Evolutionary conservation across 2,888 invertebrate genomes (phyloP), one percentile per base, ranked within the genome.

Genomic region (Atrina japonica): DNA sequence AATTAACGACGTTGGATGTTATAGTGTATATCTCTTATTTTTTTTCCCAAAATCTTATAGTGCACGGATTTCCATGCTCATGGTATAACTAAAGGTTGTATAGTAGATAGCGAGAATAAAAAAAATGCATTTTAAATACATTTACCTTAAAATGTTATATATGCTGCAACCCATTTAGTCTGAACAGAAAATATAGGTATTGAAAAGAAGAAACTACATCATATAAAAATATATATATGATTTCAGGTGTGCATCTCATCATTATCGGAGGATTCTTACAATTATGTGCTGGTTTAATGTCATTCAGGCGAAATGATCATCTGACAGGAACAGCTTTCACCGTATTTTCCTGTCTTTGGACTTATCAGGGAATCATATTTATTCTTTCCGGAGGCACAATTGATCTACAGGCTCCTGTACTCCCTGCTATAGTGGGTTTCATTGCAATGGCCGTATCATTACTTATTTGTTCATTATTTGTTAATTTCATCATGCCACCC

Each of bases 401-500:
- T 18, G 73, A 73, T n/a, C 40, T 83, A 27, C 52, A 73, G 25
- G 25, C 56, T 7, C 77, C 76, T 6, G 73, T 73, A 16, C 72
- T 83, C 23, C 78, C 83, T 5, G 80, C 74, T 11, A 47, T 76
- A 30, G 64, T 80, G n/a, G 83, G 80, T 11, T 83, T 78, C 73
- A 80, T 80, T 75, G 75, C 75, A 1, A 75, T 82, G 9, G 76
- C 81, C 0, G 68, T 80, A 25, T 65, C 78, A 6, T 71, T 83
- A 61, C 79, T 81, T 64, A 59, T 80, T 11, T 82, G 81, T 43
- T 82, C 83, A 0, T 55, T 80, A 18, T 80, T 80, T 18, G 81
- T 82, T 11, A 83, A 83, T 69, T 83, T 77, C 55, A 79, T 83
- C 49, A 70, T 83, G 70, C 83, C 83, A 0, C 83, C 83, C 0